Conservation (phyloP, 2,888 invertebrate species). For the Anthophora plumipes region DNA sequence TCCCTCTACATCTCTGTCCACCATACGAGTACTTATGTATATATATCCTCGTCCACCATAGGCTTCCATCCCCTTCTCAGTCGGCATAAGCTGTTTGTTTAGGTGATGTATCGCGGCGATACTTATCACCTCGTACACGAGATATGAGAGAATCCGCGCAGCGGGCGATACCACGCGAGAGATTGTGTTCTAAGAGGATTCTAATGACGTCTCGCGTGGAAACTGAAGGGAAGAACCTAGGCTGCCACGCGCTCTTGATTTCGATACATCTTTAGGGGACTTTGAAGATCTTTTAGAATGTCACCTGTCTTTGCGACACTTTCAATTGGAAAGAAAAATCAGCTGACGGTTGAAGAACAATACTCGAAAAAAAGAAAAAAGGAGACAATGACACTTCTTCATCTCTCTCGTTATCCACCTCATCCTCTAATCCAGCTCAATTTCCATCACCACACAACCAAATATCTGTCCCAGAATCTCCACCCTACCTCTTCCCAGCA, state of each 20-base stretch:
- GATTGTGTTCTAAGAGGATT: slow-evolving; percentile 81
- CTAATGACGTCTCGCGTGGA: slow-evolving; percentile 75
- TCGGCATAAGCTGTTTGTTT: slow-evolving; percentile 82
- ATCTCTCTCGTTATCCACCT: too few species aligned
- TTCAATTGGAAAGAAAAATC: too few species aligned
- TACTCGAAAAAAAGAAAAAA: too few species aligned
- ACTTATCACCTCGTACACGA: slow-evolving; percentile 82
- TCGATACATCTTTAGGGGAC: not conserved
- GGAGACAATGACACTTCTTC: too few species aligned
- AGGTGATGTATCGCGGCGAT: slow-evolving; percentile 82
- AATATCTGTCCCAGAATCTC: too few species aligned
- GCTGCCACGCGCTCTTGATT: slow-evolving; percentile 43
- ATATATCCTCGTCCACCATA: slow-evolving; percentile 18
- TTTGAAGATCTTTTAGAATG: too few species aligned
- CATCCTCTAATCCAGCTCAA: too few species aligned
- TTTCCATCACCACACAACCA: too few species aligned
- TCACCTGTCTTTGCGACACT: too few species aligned
- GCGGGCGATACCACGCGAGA: slow-evolving; percentile 72
- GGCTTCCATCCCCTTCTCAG: slow-evolving; percentile 42
- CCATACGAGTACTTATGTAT: slow-evolving; percentile 6
- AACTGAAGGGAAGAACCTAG: not conserved
- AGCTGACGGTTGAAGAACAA: too few species aligned
- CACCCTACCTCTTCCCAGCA: too few species aligned
- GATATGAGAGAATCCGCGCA: slow-evolving; percentile 71
- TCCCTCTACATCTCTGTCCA: not conserved